phyloP scores from a whole-genome alignment of 2,113 vertebrate species.

The Callocephalon fimbriatum region DNA sequence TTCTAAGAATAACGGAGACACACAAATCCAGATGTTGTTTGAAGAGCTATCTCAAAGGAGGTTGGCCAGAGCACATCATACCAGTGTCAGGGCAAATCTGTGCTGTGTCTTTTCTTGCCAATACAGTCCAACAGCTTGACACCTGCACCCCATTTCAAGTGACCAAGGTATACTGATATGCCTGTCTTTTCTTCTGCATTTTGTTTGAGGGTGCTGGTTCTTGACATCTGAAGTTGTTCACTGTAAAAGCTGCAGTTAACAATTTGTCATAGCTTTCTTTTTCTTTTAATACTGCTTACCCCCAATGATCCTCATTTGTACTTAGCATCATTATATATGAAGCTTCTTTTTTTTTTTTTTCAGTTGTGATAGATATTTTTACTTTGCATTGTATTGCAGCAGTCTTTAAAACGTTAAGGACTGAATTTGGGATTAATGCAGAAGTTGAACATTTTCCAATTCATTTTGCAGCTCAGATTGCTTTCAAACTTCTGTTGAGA shows the following conservation, averaged over 20 bases:
- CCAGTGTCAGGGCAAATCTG: constrained; percentile 11
- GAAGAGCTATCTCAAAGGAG: constrained; percentile 58
- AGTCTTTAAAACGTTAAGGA: neutral
- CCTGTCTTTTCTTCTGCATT: neutral
- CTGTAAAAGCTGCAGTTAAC: neutral
- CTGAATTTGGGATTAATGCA: neutral
- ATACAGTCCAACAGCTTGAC: constrained; percentile 1
- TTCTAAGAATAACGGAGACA: neutral
- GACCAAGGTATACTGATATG: too few species aligned
- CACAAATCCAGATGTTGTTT: constrained; percentile 34
- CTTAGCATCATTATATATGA: neutral
- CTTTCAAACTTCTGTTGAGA: neutral
- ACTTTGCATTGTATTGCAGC: neutral
- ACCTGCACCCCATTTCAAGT: neutral
- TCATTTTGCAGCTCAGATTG: neutral
- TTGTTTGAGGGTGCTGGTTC: neutral
- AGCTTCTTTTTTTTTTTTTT: neutral
- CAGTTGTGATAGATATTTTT: neutral
- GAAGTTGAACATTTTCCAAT: neutral
- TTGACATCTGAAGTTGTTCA: neutral
- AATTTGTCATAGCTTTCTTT: neutral
- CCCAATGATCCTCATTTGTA: neutral
- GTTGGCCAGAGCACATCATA: neutral
- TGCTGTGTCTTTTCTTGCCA: constrained; percentile 20
- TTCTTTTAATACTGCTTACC: neutral